These are phyloP conservation scores for Trichopria drosophilae DNA, from an alignment of 2,888 invertebrate species.

Conservation along the genomic window DNA sequence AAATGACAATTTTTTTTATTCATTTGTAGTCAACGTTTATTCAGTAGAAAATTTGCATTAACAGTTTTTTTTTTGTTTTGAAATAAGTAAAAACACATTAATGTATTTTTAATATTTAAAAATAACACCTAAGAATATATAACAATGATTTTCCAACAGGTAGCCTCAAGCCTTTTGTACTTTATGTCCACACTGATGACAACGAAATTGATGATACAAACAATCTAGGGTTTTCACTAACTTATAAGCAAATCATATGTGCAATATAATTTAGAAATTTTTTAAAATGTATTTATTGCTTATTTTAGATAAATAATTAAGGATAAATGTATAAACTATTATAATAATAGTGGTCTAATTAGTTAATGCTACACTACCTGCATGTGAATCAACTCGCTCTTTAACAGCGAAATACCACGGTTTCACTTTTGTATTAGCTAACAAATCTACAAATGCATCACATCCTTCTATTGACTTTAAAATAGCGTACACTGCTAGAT, in stretches of 20 bases:
- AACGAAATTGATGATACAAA: constrained; percentile 66
- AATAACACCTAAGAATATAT: too few relatives aligned
- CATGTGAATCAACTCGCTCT: constrained; percentile 64
- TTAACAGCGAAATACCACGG: constrained; percentile 80
- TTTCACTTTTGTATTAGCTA: constrained; percentile 73
- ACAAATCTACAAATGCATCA: constrained; percentile 80
- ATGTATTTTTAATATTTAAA: too few relatives aligned
- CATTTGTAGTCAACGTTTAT: constrained; percentile 12
- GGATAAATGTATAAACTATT: constrained; percentile 22
- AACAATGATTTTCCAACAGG: too few relatives aligned
- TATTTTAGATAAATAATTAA: constrained; percentile 27
- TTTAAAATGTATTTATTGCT: constrained; percentile 25
- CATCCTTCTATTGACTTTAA: constrained; percentile 93
- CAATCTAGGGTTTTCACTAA: constrained; percentile 75
- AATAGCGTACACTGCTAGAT: constrained; percentile 88
- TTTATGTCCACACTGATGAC: constrained; percentile 74
- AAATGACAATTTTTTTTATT: constrained; percentile 32
- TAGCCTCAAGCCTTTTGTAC: constrained; percentile 70
- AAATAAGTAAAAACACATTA: too few relatives aligned
- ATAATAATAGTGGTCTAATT: constrained; percentile 23
- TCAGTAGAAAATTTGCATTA: constrained; percentile 1
- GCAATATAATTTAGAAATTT: constrained; percentile 35
- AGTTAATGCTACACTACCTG: constrained; percentile 59
- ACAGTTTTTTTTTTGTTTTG: constrained; percentile 44
- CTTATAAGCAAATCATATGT: constrained; percentile 72